Base-by-base conservation (phyloP, 2,888 invertebrate species). In the Protophormia terraenovae region DNA sequence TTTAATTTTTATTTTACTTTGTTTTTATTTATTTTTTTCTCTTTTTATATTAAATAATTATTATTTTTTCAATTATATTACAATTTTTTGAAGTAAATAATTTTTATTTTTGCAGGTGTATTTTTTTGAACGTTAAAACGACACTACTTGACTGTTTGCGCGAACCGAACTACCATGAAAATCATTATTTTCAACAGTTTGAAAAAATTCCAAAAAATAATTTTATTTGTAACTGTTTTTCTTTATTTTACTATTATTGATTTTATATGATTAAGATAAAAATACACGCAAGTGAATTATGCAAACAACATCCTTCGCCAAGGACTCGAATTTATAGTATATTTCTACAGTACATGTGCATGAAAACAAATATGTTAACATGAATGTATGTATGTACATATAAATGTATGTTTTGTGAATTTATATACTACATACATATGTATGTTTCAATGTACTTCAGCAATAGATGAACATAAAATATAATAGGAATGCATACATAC, bases 251-350 rank as follows among this genome's bases (percentile, higher is more conserved):
- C 0, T 12, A 53, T 38, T 72, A 82, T 71, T 35, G 75, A 66
- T 83, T 72, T 55, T 27, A 38, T 77, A 47, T n/a, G 55, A n/a
- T 67, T 32, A n/a, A 55, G 53, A 79, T 41, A 64, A 19, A 64
- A 60, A 1, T 2, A 24, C 45, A 55, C 35, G 53, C 19, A 67
- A 73, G 29, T 29, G 22, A 67, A 73, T 32, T 60, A 58, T 66
- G 19, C 47, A 66, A 69, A 71, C 19, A 71, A 55, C 41, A 75
- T 79, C 64, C 69, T 75, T 69, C 69, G 38, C 27, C 75, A 84
- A 84, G 80, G 71, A 76, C 69, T 76, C 8, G 35, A 35, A 64
- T 41, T 24, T 60, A 45, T 38, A 45, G 16, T 71, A 58, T 45
- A 10, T 55, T 14, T 32, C 4, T 64, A 27, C 24, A 7, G 24